Evolutionary conservation across 1,140 invertebrate genomes (phyloP).

Genomic region (Subanguina moxae): DNA sequence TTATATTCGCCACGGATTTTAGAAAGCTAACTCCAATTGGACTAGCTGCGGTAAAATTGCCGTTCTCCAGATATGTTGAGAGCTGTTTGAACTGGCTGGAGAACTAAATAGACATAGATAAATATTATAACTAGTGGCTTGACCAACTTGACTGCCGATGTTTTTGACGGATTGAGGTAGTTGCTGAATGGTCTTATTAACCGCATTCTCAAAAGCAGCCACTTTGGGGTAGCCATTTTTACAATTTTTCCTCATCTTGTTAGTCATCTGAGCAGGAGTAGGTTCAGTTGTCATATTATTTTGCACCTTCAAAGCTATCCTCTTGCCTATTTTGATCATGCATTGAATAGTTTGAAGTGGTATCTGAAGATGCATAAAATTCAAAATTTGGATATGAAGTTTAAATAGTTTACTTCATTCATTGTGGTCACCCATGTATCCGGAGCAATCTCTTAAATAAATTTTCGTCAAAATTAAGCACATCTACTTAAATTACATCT

Average conservation of each 20-base stretch:
- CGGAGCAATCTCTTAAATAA: neutral
- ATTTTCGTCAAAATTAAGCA: neutral
- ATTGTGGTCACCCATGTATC: neutral
- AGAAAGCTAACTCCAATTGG: too few relatives aligned
- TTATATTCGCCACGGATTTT: too few relatives aligned
- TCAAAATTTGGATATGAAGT: neutral
- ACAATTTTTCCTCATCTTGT: neutral
- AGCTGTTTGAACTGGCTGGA: too few relatives aligned
- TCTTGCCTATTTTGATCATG: neutral
- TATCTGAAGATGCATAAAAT: neutral
- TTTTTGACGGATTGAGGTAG: neutral
- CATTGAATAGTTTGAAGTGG: neutral
- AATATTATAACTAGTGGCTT: too few relatives aligned
- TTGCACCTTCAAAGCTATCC: neutral
- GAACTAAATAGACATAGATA: too few relatives aligned
- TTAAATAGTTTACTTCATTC: neutral
- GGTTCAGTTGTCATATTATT: neutral
- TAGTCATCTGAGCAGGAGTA: neutral
- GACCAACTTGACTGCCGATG: neutral
- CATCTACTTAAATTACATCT: too few relatives aligned
- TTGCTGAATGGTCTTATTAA: neutral
- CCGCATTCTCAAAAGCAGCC: neutral
- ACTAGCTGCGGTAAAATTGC: too few relatives aligned
- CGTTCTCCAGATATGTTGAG: too few relatives aligned
- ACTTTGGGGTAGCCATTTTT: neutral